Evolutionary conservation across 1,140 invertebrate species (phyloP).

Genomic region (Drosophila simulans): DNA sequence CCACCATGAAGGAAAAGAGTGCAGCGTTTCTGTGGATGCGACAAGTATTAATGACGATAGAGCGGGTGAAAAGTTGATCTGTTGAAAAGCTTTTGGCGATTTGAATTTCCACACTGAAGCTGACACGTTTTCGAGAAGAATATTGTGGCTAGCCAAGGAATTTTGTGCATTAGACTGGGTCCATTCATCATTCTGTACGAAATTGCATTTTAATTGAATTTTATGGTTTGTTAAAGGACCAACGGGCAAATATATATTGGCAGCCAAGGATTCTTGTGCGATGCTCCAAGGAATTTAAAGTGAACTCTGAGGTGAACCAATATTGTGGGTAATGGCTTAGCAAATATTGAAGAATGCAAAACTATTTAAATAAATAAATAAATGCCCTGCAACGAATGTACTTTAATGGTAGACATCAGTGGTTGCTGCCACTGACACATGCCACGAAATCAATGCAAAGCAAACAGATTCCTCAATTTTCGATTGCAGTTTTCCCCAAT

Average conservation of each 20-base stretch:
- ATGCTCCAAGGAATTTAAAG: constrained; percentile 5
- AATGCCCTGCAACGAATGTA: not conserved
- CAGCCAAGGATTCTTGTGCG: not conserved
- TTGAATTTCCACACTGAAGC: constrained; percentile 20
- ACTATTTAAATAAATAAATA: constrained; percentile 7
- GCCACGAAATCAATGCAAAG: constrained; percentile 25
- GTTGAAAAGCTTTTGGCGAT: constrained; percentile 16
- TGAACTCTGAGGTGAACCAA: constrained; percentile 12
- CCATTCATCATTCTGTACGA: constrained; percentile 28
- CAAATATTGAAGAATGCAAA: not conserved
- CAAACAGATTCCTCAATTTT: constrained; percentile 24
- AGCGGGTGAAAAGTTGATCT: constrained; percentile 10
- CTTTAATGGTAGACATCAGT: constrained; percentile 8
- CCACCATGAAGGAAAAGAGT: constrained; percentile 33
- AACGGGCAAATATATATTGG: not conserved
- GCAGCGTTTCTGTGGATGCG: constrained; percentile 33
- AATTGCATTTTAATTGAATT: constrained; percentile 39
- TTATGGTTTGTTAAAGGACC: constrained; percentile 19
- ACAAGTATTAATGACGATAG: constrained; percentile 66
- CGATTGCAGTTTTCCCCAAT: constrained; percentile 28
- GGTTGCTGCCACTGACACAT: constrained; percentile 6
- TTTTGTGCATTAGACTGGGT: constrained; percentile 10
- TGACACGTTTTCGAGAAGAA: constrained; percentile 26
- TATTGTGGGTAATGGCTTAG: constrained; percentile 16
- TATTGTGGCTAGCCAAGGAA: constrained; percentile 20